Evolutionary conservation across 2,113 vertebrate genomes (phyloP).

Genomic region (Nicator chloris): DNA sequence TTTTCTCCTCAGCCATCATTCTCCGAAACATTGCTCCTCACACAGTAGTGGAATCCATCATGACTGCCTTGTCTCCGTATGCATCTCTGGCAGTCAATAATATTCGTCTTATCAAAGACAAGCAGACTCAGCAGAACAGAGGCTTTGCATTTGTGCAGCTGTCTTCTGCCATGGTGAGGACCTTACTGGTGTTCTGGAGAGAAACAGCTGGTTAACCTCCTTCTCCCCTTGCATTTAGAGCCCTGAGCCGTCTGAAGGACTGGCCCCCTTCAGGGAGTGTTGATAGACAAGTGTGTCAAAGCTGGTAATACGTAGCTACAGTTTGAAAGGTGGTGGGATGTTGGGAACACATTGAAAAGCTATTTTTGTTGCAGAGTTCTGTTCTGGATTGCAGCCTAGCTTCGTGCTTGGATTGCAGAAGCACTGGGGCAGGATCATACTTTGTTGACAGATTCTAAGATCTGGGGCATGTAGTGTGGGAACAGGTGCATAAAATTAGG

Average conservation of each 20-base stretch:
- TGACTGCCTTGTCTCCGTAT: slow-evolving; percentile 91
- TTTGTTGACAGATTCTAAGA: background rate
- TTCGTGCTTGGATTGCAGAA: background rate
- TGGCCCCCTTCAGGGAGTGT: background rate
- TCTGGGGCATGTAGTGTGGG: background rate
- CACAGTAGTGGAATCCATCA: slow-evolving; percentile 93
- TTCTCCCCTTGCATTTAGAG: background rate
- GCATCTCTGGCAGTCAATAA: slow-evolving; percentile 93
- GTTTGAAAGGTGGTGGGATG: background rate
- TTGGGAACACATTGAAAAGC: background rate
- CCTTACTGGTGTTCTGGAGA: background rate
- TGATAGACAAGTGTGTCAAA: background rate
- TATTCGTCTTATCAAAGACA: slow-evolving; percentile 98
- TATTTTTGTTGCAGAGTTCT: background rate
- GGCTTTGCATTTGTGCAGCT: slow-evolving; percentile 97
- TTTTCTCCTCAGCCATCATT: slow-evolving; percentile 85
- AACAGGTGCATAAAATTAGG: background rate
- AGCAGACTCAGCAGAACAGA: slow-evolving; percentile 96
- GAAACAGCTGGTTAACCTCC: background rate
- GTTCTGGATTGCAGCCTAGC: background rate
- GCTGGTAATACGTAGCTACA: background rate
- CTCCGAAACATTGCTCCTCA: slow-evolving; percentile 93
- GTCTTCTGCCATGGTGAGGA: slow-evolving; percentile 91
- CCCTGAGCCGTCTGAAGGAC: background rate
- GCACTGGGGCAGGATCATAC: background rate